Conservation (phyloP, 2,113 vertebrate genomes). For the Polypterus bichir region DNA sequence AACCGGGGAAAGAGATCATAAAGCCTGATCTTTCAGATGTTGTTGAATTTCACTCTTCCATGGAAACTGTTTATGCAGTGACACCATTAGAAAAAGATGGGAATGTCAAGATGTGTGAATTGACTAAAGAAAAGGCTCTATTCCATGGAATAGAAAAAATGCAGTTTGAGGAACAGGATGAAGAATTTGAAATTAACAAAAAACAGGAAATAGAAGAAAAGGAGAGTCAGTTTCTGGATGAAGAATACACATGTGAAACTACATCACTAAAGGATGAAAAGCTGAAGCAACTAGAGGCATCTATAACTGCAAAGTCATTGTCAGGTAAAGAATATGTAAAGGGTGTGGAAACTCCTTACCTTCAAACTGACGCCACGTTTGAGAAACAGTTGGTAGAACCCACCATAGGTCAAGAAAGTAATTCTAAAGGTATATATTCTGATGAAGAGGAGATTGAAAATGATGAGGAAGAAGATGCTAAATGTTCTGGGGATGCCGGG, state of each 20-base stretch:
- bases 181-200: constrained; percentile 34
- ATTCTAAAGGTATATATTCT: constrained; percentile 32
- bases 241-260: constrained; percentile 47
- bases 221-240: constrained; percentile 81
- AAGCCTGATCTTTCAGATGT: constrained; percentile 9
- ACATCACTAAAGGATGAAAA: constrained; percentile 31
- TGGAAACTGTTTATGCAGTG: constrained; percentile 5
- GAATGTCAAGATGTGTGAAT: constrained; percentile 27
- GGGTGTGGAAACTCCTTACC: constrained; percentile 13
- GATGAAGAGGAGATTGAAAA: constrained; percentile 43
- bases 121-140: constrained; percentile 57
- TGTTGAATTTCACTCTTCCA: background rate
- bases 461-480: constrained; percentile 29
- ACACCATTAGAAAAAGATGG: constrained; percentile 31
- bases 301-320: constrained; percentile 8
- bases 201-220: constrained; percentile 62
- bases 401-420: constrained; percentile 23
- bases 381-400: constrained; percentile 29
- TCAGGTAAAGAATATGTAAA: constrained; percentile 24
- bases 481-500: constrained; percentile 23
- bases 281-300: constrained; percentile 9
- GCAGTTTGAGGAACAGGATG: constrained; percentile 42
- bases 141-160: constrained; percentile 56
- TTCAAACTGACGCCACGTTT: constrained; percentile 16
- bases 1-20: background rate